phyloP scores from a whole-genome alignment of 1,140 invertebrate species.

The Cotesia glomerata region DNA sequence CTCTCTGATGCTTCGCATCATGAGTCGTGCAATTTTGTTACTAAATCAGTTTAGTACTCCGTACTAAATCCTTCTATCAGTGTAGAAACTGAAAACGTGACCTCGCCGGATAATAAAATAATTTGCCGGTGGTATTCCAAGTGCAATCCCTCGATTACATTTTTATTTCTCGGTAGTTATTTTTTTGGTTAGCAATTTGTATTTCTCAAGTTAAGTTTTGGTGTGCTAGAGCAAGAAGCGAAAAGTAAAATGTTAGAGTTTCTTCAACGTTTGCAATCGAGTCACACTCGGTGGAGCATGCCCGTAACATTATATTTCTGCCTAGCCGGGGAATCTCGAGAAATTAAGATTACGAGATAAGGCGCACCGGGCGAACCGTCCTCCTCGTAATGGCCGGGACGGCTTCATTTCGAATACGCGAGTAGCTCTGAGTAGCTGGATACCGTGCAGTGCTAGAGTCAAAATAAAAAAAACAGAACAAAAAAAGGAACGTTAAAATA shows the following conservation, averaged over 20 bases:
- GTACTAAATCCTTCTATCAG: too few relatives aligned
- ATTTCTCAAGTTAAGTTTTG: background rate
- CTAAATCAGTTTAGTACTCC: too few relatives aligned
- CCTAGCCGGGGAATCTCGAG: slow-evolving; percentile 42
- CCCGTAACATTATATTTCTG: slow-evolving; percentile 46
- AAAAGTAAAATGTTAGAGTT: background rate
- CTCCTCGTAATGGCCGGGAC: slow-evolving; percentile 30
- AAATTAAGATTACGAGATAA: slow-evolving; percentile 54
- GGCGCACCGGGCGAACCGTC: slow-evolving; percentile 22
- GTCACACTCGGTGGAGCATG: slow-evolving; percentile 45
- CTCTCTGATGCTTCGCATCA: too few relatives aligned
- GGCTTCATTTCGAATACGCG: slow-evolving; percentile 46
- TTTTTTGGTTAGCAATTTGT: slow-evolving; percentile 17
- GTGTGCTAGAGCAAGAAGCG: background rate
- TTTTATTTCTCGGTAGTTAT: background rate
- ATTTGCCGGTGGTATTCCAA: background rate
- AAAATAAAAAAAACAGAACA: background rate
- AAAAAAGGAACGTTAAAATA: background rate
- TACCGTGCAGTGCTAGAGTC: background rate
- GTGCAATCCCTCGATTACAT: background rate
- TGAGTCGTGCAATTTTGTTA: too few relatives aligned
- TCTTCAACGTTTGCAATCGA: slow-evolving; percentile 46
- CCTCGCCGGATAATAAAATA: background rate
- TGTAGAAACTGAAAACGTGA: background rate
- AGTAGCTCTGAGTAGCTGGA: too few relatives aligned